Evolutionary conservation across 2,888 invertebrate genomes (phyloP).

Genomic region (Dione vanillae): DNA sequence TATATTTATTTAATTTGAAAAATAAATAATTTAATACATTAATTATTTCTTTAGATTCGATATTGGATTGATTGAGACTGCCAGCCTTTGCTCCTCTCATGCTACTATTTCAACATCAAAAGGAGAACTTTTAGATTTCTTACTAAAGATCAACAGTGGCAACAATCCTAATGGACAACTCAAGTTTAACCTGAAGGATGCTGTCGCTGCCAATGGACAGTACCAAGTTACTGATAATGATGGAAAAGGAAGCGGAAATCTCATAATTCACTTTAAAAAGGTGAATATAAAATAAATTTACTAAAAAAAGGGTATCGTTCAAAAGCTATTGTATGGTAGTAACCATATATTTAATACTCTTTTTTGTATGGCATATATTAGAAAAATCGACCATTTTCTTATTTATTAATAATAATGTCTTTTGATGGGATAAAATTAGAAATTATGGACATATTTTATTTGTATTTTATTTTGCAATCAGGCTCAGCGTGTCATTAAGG

Average conservation of each 20-base stretch:
- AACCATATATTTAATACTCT: too few species aligned
- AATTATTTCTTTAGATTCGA: conserved; percentile 68
- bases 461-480: conserved; percentile 50
- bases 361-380: too few species aligned
- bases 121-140: conserved; percentile 81
- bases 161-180: conserved; percentile 76
- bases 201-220: conserved; percentile 86
- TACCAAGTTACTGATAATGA: conserved; percentile 84
- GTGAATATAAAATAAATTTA: conserved; percentile 49
- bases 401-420: not conserved
- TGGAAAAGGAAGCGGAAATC: conserved; percentile 86
- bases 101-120: conserved; percentile 74
- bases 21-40: too few species aligned
- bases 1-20: too few species aligned
- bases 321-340: too few species aligned
- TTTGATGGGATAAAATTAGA: not conserved
- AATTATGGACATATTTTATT: not conserved
- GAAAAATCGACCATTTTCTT: too few species aligned
- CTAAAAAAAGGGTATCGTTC: too few species aligned
- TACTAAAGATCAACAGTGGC: conserved; percentile 76
- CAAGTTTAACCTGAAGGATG: conserved; percentile 85
- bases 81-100: conserved; percentile 77
- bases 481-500: conserved; percentile 85
- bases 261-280: conserved; percentile 85
- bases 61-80: conserved; percentile 72